These are phyloP conservation scores for Lepidocyrtoides sp. DNA, from an alignment of 2,888 invertebrate genomes.

Conservation along the genomic window DNA sequence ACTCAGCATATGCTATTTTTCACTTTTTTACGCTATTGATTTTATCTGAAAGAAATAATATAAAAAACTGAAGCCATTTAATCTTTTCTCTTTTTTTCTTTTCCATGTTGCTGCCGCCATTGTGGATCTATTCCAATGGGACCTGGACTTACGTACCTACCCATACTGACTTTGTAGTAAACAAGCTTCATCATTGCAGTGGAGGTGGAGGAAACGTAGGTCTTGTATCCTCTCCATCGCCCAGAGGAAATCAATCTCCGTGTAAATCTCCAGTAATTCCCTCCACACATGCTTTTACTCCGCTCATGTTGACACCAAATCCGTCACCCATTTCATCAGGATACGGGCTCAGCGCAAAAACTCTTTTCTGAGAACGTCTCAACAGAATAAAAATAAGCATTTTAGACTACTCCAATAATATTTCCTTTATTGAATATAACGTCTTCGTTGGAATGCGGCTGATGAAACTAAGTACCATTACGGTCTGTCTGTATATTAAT, in stretches of 20 bases:
- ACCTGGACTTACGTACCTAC: not conserved
- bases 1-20: conserved; percentile 50
- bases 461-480: conserved; percentile 16
- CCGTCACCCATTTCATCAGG: conserved; percentile 85
- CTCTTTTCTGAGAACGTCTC: conserved; percentile 85
- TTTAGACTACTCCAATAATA: conserved; percentile 28
- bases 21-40: conserved; percentile 30
- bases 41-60: not conserved
- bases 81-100: not conserved
- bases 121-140: conserved; percentile 13
- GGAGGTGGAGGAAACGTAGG: conserved; percentile 72
- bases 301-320: conserved; percentile 85
- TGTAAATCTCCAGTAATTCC: conserved; percentile 85
- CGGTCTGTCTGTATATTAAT: not conserved
- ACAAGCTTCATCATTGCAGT: conserved; percentile 85
- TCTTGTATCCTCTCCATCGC: conserved; percentile 83
- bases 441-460: not conserved
- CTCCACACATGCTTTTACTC: conserved; percentile 85
- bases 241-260: conserved; percentile 85
- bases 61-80: not conserved
- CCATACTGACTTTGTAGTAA: conserved; percentile 76
- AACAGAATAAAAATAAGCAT: conserved; percentile 1
- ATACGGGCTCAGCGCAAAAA: conserved; percentile 85
- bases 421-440: not conserved
- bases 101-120: not conserved